Conservation (phyloP, 2,113 vertebrate species). For the Pygoscelis adeliae region DNA sequence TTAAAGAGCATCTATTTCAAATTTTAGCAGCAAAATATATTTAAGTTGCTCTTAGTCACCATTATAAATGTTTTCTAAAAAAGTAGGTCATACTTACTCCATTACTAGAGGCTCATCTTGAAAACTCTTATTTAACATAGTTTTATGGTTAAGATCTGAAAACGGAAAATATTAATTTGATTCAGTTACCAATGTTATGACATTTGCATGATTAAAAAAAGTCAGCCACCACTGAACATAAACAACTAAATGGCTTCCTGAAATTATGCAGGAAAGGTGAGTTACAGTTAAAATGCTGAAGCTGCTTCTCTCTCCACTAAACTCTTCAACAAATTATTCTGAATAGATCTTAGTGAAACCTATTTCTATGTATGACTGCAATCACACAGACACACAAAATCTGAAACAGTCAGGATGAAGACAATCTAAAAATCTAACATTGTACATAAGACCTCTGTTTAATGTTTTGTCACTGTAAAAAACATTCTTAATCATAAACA, state of each 20-base stretch:
- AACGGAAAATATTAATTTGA: neutral
- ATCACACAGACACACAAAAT: neutral
- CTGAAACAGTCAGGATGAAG: neutral
- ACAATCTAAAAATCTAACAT: neutral
- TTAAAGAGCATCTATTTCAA: neutral
- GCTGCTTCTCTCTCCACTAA: neutral
- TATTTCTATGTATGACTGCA: neutral
- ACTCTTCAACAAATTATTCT: neutral
- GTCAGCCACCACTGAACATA: neutral
- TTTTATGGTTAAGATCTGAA: conserved; percentile 79
- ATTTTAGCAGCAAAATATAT: neutral
- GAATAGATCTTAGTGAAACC: neutral
- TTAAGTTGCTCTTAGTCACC: neutral
- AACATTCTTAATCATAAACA: neutral
- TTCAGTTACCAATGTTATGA: neutral
- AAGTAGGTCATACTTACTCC: conserved; percentile 87
- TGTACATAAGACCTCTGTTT: neutral
- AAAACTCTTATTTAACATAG: conserved; percentile 85
- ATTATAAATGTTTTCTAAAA: neutral
- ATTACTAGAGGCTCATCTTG: conserved; percentile 93
- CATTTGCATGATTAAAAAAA: neutral
- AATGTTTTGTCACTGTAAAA: neutral
- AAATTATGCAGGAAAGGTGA: neutral
- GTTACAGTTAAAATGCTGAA: neutral
- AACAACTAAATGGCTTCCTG: neutral